Base-by-base conservation (phyloP, 2,797 vertebrate genomes). In the Enteromius fasciolatus region DNA sequence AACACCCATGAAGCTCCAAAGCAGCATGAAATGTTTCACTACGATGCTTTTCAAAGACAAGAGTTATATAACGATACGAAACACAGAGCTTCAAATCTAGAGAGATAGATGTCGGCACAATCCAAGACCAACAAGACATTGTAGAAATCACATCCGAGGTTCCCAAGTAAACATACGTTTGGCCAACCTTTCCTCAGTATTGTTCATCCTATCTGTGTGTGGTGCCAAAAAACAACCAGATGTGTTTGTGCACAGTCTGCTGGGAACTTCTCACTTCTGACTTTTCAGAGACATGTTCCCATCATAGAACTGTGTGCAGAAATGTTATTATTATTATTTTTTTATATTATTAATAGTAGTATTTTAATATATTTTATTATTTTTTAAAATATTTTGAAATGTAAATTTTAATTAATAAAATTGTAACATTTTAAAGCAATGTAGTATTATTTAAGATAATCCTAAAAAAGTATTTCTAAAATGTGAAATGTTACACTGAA, bases 111-210 rank as follows among this genome's bases (percentile, higher is more conserved):
- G n/a, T 64, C 59, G 70, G 63, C 63, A 54, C 57, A 72, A 78
- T 90, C 87, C 87, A 88, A 88, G 61, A 89, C 67, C 80, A 90
- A 89, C 88, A 88, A 48, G 48, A 77, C 59, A 52, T 28, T 85
- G 83, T 64, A 86, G 84, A 82, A 66, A 84, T 73, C 39, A 77
- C 44, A 85, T 39, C 31, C 68, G 76, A 81, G 63, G 25, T 70
- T 85, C 80, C 84, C 76, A 83, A 79, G 73, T 75, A 86, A 87
- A 86, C 81, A 82, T 46, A n/a, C 72, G 70, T 70, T 83, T 76
- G 33, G 69, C 76, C 46, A 85, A 63, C 72, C 48, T 80, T 79
- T 75, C 54, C 59, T 86, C 66, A 78, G 67, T 79, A 73, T 88
- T 77, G 77, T 31, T 76, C 74, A 73, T 72, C 44, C 59, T 73